phyloP scores from a whole-genome alignment of 2,888 invertebrate genomes.

The Malachius bipustulatus region DNA sequence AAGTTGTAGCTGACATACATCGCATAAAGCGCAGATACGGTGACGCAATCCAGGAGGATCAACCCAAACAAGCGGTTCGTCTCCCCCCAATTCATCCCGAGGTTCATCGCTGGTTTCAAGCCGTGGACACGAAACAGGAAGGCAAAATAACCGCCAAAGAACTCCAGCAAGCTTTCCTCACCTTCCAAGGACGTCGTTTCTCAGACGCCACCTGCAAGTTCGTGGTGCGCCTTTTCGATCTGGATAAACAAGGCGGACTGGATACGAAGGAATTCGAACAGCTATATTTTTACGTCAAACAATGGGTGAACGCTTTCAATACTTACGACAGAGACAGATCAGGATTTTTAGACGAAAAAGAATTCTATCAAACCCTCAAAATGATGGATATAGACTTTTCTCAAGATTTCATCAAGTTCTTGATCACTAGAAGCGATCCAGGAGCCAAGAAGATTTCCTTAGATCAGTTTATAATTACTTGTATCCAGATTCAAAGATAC shows the following conservation, averaged over 20 bases:
- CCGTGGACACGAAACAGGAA: constrained; percentile 24
- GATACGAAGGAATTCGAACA: constrained; percentile 31
- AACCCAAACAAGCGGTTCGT: neutral
- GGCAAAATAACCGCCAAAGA: constrained; percentile 30
- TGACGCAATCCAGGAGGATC: neutral
- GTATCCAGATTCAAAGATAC: constrained; percentile 34
- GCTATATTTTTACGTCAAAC: constrained; percentile 30
- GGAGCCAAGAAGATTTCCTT: constrained; percentile 28
- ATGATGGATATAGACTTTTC: constrained; percentile 30
- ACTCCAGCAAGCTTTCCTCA: constrained; percentile 31
- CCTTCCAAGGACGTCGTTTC: constrained; percentile 30
- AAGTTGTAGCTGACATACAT: neutral
- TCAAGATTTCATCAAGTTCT: constrained; percentile 28
- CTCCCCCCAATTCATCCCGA: constrained; percentile 21
- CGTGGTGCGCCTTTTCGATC: constrained; percentile 31
- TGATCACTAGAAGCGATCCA: constrained; percentile 27
- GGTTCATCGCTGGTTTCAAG: constrained; percentile 28
- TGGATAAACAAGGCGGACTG: constrained; percentile 31
- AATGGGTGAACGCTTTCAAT: constrained; percentile 32
- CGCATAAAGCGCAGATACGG: constrained; percentile 1
- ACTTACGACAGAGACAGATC: constrained; percentile 26
- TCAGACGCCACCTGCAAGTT: constrained; percentile 32
- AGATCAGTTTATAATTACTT: constrained; percentile 34
- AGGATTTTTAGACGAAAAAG: constrained; percentile 28
- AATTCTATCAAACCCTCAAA: constrained; percentile 27